Percentiles rank a stretch among this genome's conserved stretches.
These are phyloP conservation scores for Ochropleura plecta DNA, from an alignment of 2,888 invertebrate species.

Conservation along the genomic window DNA sequence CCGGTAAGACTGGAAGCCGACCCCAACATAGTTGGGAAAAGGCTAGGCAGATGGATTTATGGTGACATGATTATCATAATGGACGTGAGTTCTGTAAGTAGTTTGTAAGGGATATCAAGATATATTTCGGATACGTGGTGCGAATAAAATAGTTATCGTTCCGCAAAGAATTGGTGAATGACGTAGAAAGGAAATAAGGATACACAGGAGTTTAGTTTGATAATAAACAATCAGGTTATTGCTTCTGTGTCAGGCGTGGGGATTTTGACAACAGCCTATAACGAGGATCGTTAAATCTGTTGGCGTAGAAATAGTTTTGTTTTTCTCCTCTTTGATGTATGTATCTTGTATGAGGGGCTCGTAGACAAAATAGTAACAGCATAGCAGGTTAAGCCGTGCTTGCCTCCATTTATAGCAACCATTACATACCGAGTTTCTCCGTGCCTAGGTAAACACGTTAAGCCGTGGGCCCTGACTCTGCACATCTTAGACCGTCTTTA, in stretches of 20 bases:
- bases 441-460: no score
- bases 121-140: conserved; percentile 31
- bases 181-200: not conserved
- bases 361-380: no score
- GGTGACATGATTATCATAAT: conserved; percentile 58
- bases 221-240: not conserved
- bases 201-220: not conserved
- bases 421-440: no score
- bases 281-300: not conserved
- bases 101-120: conserved; percentile 46
- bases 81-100: conserved; percentile 38
- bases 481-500: no score
- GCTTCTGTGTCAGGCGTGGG: not conserved
- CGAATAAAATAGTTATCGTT: conserved; percentile 28
- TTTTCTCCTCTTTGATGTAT: not conserved
- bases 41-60: no score
- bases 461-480: no score
- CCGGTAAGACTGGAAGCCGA: no score
- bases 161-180: not conserved
- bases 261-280: not conserved
- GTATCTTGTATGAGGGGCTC: no score
- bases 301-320: not conserved
- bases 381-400: no score
- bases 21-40: no score
- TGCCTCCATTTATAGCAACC: no score